Evolutionary conservation across 2,797 vertebrate species (phyloP).

Genomic region (Gallirallus australis): DNA sequence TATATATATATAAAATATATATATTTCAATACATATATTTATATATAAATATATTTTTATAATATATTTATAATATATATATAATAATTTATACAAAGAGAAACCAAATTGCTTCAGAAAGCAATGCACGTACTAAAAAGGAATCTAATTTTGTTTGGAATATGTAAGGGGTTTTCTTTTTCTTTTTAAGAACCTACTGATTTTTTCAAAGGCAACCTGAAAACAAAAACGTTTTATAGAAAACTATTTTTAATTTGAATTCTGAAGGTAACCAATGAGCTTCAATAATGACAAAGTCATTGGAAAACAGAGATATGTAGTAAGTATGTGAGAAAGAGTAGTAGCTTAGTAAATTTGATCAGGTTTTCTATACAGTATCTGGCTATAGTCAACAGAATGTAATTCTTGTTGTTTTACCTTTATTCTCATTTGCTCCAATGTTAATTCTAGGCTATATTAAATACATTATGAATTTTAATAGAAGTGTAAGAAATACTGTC

Average conservation of each 20-base stretch:
- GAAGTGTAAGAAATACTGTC: not conserved
- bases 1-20: no score
- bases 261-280: not conserved
- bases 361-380: not conserved
- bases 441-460: not conserved
- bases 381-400: not conserved
- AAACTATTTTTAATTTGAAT: not conserved
- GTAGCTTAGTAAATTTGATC: not conserved
- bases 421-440: not conserved
- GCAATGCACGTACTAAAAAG: not conserved
- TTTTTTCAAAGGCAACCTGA: not conserved
- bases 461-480: not conserved
- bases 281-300: not conserved
- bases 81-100: not conserved
- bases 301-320: not conserved
- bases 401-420: not conserved
- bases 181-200: not conserved
- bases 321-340: not conserved
- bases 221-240: not conserved
- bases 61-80: no score
- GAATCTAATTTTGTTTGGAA: not conserved
- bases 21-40: no score
- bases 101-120: not conserved
- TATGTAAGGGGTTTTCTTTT: not conserved
- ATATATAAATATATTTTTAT: no score